These are phyloP conservation scores for Pogona vitticeps DNA, from an alignment of 2,113 vertebrate species.

Conservation along the genomic window DNA sequence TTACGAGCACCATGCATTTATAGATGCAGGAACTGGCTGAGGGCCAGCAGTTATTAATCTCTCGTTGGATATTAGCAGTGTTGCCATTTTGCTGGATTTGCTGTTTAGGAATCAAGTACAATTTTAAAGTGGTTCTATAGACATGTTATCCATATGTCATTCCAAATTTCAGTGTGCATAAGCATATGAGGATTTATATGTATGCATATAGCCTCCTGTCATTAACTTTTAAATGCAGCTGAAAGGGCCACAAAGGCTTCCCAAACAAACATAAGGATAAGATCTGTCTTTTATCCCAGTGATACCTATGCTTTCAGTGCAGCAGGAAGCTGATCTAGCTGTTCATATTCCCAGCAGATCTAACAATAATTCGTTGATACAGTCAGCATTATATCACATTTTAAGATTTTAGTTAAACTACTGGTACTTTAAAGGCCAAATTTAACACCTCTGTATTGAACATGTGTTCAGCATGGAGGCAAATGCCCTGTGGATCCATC, in stretches of 20 bases:
- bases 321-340: no score
- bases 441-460: background rate
- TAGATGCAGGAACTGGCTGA: background rate
- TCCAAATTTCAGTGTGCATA: background rate
- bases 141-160: background rate
- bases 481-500: no score
- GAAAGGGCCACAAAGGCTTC: no score
- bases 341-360: background rate
- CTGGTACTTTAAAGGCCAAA: background rate
- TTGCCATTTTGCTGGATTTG: background rate
- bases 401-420: rapidly evolving
- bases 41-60: background rate
- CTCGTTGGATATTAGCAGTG: background rate
- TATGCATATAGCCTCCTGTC: background rate
- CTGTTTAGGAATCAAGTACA: background rate
- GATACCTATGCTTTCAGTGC: background rate
- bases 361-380: background rate
- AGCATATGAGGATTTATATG: background rate
- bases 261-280: background rate
- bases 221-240: no score
- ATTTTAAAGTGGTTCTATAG: background rate
- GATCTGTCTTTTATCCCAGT: no score
- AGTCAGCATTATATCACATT: no score
- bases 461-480: no score
- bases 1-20: slow-evolving; percentile 23